These are phyloP conservation scores for Orchesella flavescens DNA, from an alignment of 2,888 invertebrate species.

Conservation along the genomic window DNA sequence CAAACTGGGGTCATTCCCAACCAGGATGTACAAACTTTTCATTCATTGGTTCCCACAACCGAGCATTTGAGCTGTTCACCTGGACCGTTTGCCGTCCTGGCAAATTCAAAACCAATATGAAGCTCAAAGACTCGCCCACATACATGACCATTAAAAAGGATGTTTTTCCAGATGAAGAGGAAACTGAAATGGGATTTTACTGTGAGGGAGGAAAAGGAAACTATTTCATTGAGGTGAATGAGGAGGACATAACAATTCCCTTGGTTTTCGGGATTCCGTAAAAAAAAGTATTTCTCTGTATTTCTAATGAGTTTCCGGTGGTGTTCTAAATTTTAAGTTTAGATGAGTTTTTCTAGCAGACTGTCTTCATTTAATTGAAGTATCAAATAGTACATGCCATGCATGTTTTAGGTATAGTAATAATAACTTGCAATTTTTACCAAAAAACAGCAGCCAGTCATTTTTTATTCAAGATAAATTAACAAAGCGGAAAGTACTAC, in stretches of 20 bases:
- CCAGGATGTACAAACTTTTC: slow-evolving; percentile 64
- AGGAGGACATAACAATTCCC: slow-evolving; percentile 56
- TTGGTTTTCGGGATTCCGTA: slow-evolving; percentile 60
- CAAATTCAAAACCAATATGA: slow-evolving; percentile 49
- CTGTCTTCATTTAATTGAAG: neutral
- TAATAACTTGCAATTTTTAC: neutral
- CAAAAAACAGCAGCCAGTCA: neutral
- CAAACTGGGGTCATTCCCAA: slow-evolving; percentile 66
- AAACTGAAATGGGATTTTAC: slow-evolving; percentile 66
- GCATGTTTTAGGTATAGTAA: slow-evolving; percentile 10
- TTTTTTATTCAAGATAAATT: too few species aligned
- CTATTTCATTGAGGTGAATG: slow-evolving; percentile 61
- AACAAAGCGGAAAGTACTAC: too few species aligned
- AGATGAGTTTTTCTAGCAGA: too few species aligned
- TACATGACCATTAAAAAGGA: slow-evolving; percentile 66
- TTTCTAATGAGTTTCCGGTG: neutral
- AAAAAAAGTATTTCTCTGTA: slow-evolving; percentile 17
- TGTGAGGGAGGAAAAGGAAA: slow-evolving; percentile 60
- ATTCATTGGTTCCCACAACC: slow-evolving; percentile 65
- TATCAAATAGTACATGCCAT: slow-evolving; percentile 12
- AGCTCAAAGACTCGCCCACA: slow-evolving; percentile 53
- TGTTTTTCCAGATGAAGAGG: slow-evolving; percentile 46
- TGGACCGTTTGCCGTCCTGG: slow-evolving; percentile 60
- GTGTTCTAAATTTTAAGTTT: neutral
- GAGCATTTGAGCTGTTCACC: slow-evolving; percentile 63